These are phyloP conservation scores for Drosophila trichaetosa DNA, from an alignment of 2,888 invertebrate genomes.

Conservation along the genomic window DNA sequence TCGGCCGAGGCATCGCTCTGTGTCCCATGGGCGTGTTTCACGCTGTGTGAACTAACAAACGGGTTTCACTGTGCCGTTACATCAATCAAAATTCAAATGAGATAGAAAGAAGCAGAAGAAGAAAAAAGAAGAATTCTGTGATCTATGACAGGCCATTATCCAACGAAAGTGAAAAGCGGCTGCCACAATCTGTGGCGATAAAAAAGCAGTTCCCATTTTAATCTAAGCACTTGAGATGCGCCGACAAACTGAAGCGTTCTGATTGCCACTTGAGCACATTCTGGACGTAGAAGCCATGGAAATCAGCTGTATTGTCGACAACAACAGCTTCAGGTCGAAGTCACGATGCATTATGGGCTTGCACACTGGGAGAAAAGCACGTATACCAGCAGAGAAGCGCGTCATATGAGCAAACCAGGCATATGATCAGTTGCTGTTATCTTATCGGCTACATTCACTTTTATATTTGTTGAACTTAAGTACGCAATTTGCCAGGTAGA, in stretches of 20 bases:
- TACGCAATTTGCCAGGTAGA: constrained; percentile 21
- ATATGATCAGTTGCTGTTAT: constrained; percentile 56
- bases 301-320: constrained; percentile 9
- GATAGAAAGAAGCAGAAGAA: constrained; percentile 27
- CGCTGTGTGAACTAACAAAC: constrained; percentile 61
- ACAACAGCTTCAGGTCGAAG: constrained; percentile 23
- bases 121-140: constrained; percentile 14
- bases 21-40: constrained; percentile 41
- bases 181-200: constrained; percentile 28
- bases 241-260: constrained; percentile 28
- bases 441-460: constrained; percentile 47
- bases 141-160: constrained; percentile 40
- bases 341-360: constrained; percentile 23
- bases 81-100: constrained; percentile 68
- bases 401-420: constrained; percentile 45
- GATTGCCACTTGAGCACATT: constrained; percentile 52
- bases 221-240: constrained; percentile 19
- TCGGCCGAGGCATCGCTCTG: constrained; percentile 13
- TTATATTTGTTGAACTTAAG: not conserved
- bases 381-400: constrained; percentile 50
- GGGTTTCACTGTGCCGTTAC: constrained; percentile 63
- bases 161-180: constrained; percentile 63
- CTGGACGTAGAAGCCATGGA: not conserved
- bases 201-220: constrained; percentile 32
- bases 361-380: constrained; percentile 55